Evolutionary conservation across 1,140 invertebrate genomes (phyloP), one percentile per base, ranked within the genome.

Genomic region (Whitmania pigra): DNA sequence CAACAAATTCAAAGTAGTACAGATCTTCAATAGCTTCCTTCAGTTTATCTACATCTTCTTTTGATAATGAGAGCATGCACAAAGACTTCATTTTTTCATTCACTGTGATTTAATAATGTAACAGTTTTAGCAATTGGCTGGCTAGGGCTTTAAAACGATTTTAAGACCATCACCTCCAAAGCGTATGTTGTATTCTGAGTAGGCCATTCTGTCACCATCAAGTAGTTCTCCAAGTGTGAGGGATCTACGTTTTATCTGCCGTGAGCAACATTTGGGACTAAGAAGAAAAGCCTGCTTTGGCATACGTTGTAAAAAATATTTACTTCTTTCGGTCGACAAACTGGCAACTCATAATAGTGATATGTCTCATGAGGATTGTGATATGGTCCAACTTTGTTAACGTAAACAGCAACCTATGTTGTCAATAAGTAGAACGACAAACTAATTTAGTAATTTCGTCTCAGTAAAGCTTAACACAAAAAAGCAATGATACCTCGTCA

Each of bases 321-420:
- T 63, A 85, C 84, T 78, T 84, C 83, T 67, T 81, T 75, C 57
- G 85, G 85, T 66, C 82, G 76, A 73, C 85, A 86, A 0, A 85
- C 82, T 54, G 85, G 84, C 25, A 86, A 76, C 72, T 83, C 80
- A 75, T 85, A 86, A 76, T 85, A 86, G 75, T 86, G 85, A 75
- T 86, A 86, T 0, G 85, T 86, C 77, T 86, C 85, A 80, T 86
- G 85, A 43, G 84, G 84, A 76, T 86, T 86, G 78, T 83, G 85
- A 75, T 85, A 86, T 36, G 85, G 85, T n/a, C 85, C 85, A 67
- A 86, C 85, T 80, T 86, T 86, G 76, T 86, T 86, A 0, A 85
- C 85, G 80, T 83, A 86, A 29, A 86, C 71, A 18, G 77, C 69
- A 11, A 86, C 84, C 81, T 82, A n/a, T n/a, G n/a, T n/a, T n/a